Conservation (phyloP, 2,113 vertebrate species). For the Neogale vison region DNA sequence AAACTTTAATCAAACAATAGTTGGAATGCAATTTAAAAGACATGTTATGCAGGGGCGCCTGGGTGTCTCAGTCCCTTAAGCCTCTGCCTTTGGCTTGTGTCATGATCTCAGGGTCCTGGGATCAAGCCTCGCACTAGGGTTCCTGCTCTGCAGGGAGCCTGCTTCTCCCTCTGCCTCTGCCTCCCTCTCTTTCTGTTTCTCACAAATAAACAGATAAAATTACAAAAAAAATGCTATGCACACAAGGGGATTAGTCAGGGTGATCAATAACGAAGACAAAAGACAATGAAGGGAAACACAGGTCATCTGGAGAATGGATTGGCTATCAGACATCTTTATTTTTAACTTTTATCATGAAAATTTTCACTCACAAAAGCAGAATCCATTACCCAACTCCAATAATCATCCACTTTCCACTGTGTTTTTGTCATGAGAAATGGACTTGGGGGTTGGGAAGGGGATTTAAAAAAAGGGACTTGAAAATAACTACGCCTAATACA, state of each 20-base stretch:
- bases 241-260: neutral
- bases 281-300: neutral
- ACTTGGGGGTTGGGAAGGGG: neutral
- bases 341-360: neutral
- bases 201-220: too few relatives aligned
- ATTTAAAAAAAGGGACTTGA: neutral
- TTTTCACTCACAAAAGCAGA: neutral
- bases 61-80: too few relatives aligned
- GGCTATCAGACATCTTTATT: neutral
- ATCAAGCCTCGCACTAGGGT: too few relatives aligned
- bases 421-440: neutral
- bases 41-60: too few relatives aligned
- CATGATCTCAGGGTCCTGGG: too few relatives aligned
- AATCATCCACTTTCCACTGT: neutral
- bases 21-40: neutral
- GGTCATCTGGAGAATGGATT: neutral
- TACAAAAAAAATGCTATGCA: too few relatives aligned
- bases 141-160: too few relatives aligned
- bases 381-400: too few relatives aligned
- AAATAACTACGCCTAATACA: neutral
- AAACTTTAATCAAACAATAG: neutral
- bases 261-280: neutral
- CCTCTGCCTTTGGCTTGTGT: too few relatives aligned
- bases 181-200: too few relatives aligned
- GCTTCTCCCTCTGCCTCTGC: too few relatives aligned